phyloP scores from a whole-genome alignment of 2,888 invertebrate species.

The Pycnomerus fuliginosus region DNA sequence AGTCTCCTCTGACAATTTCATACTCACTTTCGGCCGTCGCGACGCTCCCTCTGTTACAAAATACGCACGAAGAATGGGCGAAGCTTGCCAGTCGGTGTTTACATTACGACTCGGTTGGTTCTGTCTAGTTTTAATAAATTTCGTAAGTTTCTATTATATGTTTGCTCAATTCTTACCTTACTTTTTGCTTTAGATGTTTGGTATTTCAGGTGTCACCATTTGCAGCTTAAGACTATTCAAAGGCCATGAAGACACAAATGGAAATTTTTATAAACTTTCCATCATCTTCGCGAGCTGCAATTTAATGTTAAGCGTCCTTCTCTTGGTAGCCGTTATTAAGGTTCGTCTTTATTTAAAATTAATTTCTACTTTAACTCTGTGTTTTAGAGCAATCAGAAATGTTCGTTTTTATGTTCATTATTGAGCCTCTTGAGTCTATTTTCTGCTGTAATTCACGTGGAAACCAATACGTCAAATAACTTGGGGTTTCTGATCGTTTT shows the following conservation, averaged over 20 bases:
- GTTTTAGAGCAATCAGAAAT: constrained; percentile 41
- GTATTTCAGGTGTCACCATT: constrained; percentile 38
- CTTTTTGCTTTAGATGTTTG: constrained; percentile 36
- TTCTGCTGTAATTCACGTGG: constrained; percentile 42
- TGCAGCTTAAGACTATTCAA: constrained; percentile 38
- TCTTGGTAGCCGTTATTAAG: constrained; percentile 40
- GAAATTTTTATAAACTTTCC: constrained; percentile 41
- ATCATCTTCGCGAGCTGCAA: constrained; percentile 42
- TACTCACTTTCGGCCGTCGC: constrained; percentile 4
- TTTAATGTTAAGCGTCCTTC: constrained; percentile 37
- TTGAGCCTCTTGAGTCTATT: constrained; percentile 41
- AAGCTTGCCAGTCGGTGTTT: constrained; percentile 1
- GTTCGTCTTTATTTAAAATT: constrained; percentile 21
- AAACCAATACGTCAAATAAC: constrained; percentile 38
- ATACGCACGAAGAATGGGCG: no score
- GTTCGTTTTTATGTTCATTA: constrained; percentile 41
- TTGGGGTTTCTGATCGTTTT: constrained; percentile 39
- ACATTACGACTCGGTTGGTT: constrained; percentile 34
- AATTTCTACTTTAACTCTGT: constrained; percentile 4
- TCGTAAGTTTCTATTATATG: constrained; percentile 35
- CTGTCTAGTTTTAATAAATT: constrained; percentile 40
- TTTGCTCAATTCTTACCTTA: constrained; percentile 2
- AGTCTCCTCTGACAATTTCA: constrained; percentile 3
- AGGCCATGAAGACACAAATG: constrained; percentile 35
- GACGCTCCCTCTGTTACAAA: constrained; percentile 5